Evolutionary conservation across 2,888 invertebrate species (phyloP), one percentile per base, ranked within the genome.

Genomic region (Chrysolina americana): DNA sequence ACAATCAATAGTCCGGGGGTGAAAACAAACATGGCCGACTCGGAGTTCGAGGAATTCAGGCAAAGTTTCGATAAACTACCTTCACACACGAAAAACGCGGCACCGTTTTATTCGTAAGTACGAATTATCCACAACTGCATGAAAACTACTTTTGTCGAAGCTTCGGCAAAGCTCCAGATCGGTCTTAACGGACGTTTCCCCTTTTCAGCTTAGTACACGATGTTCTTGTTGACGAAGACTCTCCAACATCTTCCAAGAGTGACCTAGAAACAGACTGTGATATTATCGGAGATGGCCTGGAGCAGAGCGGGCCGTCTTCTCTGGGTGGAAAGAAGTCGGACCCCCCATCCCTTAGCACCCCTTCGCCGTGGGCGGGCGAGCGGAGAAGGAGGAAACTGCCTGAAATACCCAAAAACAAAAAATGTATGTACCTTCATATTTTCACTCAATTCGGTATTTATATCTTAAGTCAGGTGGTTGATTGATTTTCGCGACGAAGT

Each of bases 21-120:
- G 78, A 84, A 84, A 86, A 89, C 87, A 91, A 91, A 90, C 90
- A 97, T 97, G 96, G 96, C 96, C 85, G 97, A 97, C 91, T 94
- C 93, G 88, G 96, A 97, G 89, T 97, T 95, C 90, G 96, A 97
- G 89, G 95, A 97, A 91, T 96, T 97, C 90, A 94, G 94, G 85
- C 93, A 94, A 85, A 93, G 93, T 88, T 96, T 95, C 89, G 95
- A 96, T 85, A 92, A 93, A 89, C 90, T 94, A 87, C 94, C 94
- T 75, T 94, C 94, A 87, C 93, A 94, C 85, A 92, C 93, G 80
- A 94, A 93, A 87, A 93, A 93, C 68, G 93, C 96, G 70, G 92
- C 94, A 82, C 94, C 95, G 74, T 95, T 94, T 89, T 97, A 96
- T 89, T 96, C 95, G 96, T 96, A 92, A 96, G 96, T 93, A 71